Conservation (phyloP, 1,140 invertebrate species). For the Tetramorium parvispinum region DNA sequence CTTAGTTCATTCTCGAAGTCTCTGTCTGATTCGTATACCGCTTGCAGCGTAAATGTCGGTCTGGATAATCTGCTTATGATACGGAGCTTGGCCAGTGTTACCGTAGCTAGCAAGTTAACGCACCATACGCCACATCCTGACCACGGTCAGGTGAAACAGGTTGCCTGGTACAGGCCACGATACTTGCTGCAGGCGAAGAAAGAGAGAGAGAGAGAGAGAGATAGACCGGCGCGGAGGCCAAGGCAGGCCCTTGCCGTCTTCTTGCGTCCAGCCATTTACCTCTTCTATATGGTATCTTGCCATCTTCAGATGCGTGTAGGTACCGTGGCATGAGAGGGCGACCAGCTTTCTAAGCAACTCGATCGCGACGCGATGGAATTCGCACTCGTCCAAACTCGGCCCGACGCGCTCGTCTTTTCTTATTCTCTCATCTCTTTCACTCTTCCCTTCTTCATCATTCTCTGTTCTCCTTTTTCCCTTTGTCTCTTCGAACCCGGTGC, state of each 20-base stretch:
- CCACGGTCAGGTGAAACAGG: slow-evolving; percentile 68
- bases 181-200: slow-evolving; percentile 32
- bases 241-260: slow-evolving; percentile 64
- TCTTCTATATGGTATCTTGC: slow-evolving; percentile 74
- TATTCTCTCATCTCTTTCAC: slow-evolving; percentile 35
- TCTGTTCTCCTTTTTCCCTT: slow-evolving; percentile 34
- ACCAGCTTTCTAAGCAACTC: slow-evolving; percentile 74
- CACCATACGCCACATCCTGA: slow-evolving; percentile 49
- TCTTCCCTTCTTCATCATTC: not conserved
- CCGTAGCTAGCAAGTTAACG: slow-evolving; percentile 58
- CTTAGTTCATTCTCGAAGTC: not conserved
- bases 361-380: slow-evolving; percentile 77
- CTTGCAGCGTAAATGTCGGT: slow-evolving; percentile 50
- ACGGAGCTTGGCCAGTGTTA: slow-evolving; percentile 58
- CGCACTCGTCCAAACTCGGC: slow-evolving; percentile 66
- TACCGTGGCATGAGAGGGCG: slow-evolving; percentile 58
- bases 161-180: slow-evolving; percentile 50
- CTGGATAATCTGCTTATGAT: slow-evolving; percentile 66
- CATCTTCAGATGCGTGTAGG: slow-evolving; percentile 70
- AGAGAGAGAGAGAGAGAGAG: slow-evolving; percentile 1
- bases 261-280: slow-evolving; percentile 67
- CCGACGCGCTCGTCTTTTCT: slow-evolving; percentile 61
- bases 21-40: slow-evolving; percentile 35
- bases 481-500: slow-evolving; percentile 22
- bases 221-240: slow-evolving; percentile 41